Evolutionary conservation across 2,888 invertebrate species (phyloP).

Genomic region (Clivina fossor): DNA sequence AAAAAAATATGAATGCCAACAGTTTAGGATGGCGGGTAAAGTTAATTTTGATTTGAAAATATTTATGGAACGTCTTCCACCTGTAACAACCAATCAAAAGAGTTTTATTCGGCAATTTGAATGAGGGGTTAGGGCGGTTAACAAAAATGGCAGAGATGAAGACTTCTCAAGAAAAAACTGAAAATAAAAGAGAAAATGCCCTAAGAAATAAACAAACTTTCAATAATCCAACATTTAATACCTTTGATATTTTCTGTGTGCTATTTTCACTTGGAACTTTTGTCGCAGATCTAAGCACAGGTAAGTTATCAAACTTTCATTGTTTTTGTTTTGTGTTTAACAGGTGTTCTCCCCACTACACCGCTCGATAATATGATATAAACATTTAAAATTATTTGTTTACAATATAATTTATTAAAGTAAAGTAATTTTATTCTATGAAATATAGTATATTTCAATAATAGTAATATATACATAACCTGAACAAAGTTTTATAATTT

Average conservation of each 20-base stretch:
- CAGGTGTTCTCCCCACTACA: constrained; percentile 35
- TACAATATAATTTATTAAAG: too few species aligned
- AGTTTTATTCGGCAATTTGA: constrained; percentile 30
- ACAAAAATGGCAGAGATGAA: constrained; percentile 33
- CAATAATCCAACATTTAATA: constrained; percentile 50
- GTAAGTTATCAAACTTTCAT: constrained; percentile 50
- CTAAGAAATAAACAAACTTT: constrained; percentile 28
- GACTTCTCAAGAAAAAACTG: constrained; percentile 29
- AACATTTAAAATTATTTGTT: too few species aligned
- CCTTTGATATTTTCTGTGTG: constrained; percentile 58
- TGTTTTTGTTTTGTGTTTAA: constrained; percentile 31
- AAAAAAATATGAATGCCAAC: too few species aligned
- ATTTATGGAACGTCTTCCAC: not conserved
- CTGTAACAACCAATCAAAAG: constrained; percentile 21
- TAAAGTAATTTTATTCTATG: too few species aligned
- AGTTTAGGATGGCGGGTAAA: constrained; percentile 23
- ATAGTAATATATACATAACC: too few species aligned
- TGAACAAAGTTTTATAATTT: too few species aligned
- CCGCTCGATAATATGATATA: too few species aligned
- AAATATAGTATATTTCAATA: too few species aligned
- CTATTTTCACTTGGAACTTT: constrained; percentile 62
- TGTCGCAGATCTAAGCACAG: constrained; percentile 62
- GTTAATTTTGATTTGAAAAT: constrained; percentile 21
- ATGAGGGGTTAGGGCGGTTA: constrained; percentile 27
- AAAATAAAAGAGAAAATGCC: constrained; percentile 34